These are phyloP conservation scores for Calephelis perditalis DNA, from an alignment of 2,888 invertebrate genomes.

Conservation along the genomic window DNA sequence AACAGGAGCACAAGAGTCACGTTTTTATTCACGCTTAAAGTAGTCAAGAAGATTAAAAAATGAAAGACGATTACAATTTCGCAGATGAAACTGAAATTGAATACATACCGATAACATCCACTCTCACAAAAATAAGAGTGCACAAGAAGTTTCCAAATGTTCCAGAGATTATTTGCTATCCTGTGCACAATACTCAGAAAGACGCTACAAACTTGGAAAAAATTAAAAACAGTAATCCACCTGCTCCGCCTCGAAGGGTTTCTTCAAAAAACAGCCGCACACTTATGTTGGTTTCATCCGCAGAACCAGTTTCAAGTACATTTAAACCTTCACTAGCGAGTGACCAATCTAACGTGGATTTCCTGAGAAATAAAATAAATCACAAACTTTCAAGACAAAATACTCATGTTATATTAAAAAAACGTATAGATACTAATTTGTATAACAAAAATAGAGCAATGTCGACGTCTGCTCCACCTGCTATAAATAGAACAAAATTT, in stretches of 20 bases:
- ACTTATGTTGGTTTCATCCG: slow-evolving; percentile 79
- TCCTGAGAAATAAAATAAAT: slow-evolving; percentile 80
- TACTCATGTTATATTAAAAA: slow-evolving; percentile 57
- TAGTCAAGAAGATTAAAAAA: slow-evolving; percentile 39
- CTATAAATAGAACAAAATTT: slow-evolving; percentile 55
- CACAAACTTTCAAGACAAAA: slow-evolving; percentile 75
- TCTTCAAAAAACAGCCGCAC: slow-evolving; percentile 87
- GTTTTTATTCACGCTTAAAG: slow-evolving; percentile 60
- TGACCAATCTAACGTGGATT: slow-evolving; percentile 76
- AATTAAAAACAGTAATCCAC: slow-evolving; percentile 64
- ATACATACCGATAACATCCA: slow-evolving; percentile 89
- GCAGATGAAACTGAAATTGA: slow-evolving; percentile 88
- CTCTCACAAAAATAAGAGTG: slow-evolving; percentile 87
- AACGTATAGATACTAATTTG: slow-evolving; percentile 32
- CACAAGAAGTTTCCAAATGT: slow-evolving; percentile 79
- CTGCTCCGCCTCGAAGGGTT: slow-evolving; percentile 85
- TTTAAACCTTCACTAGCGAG: slow-evolving; percentile 41
- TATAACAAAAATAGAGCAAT: slow-evolving; percentile 40
- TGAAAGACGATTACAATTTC: slow-evolving; percentile 66
- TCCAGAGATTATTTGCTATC: slow-evolving; percentile 81
- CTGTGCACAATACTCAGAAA: slow-evolving; percentile 61
- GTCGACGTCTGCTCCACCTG: slow-evolving; percentile 64
- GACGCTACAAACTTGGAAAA: slow-evolving; percentile 69
- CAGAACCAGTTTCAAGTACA: slow-evolving; percentile 58
- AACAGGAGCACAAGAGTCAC: slow-evolving; percentile 59